These are phyloP conservation scores for Bergia sp. DNA, from an alignment of 92 coral and sea anemone genomes.

Conservation along the genomic window DNA sequence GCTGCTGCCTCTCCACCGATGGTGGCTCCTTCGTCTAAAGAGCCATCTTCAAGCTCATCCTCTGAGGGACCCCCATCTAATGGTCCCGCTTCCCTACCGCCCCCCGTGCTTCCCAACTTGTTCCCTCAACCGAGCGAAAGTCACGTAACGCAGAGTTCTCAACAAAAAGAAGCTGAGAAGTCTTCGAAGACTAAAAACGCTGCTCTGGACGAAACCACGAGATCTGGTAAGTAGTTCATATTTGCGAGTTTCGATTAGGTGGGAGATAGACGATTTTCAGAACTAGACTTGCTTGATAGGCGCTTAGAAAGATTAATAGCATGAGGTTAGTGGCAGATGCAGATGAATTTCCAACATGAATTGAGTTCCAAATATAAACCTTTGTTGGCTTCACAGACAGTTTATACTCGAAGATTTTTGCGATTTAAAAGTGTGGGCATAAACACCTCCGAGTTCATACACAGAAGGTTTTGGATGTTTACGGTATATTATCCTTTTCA, in stretches of 20 bases:
- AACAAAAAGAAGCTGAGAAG: not conserved
- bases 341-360: too few relatives aligned
- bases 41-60: not conserved
- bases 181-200: not conserved
- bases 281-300: too few relatives aligned
- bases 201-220: not conserved
- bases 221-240: not conserved
- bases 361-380: too few relatives aligned
- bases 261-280: not conserved
- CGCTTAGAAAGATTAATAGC: too few relatives aligned
- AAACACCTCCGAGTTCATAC: too few relatives aligned
- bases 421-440: too few relatives aligned
- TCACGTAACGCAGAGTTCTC: not conserved
- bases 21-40: not conserved
- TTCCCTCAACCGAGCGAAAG: not conserved
- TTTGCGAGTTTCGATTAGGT: not conserved
- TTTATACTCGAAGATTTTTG: too few relatives aligned
- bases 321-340: too few relatives aligned
- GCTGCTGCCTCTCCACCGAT: constrained; percentile 17
- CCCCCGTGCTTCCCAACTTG: constrained; percentile 24
- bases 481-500: too few relatives aligned
- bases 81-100: not conserved
- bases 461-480: too few relatives aligned
- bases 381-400: too few relatives aligned
- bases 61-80: constrained; percentile 2